A percentile compares a stretch with the other conserved stretches of the same genome.
Evolutionary conservation across 2,888 invertebrate genomes (phyloP).

Genomic region (Petrolisthes manimaculis): DNA sequence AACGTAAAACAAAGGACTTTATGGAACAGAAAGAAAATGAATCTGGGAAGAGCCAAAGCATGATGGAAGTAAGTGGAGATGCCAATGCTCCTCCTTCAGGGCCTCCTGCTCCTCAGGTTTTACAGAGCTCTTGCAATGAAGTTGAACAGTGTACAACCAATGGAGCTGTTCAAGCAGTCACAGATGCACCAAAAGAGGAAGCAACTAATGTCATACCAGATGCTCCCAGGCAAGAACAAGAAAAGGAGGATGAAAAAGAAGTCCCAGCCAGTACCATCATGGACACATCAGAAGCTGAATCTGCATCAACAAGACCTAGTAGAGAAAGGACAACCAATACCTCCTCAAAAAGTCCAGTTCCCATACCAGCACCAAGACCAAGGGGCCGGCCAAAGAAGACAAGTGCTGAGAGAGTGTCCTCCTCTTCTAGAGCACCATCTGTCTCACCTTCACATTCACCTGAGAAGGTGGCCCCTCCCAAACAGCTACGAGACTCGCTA

Average conservation of each 20-base stretch:
- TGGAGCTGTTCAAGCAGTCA: background rate
- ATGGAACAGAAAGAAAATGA: constrained; percentile 27
- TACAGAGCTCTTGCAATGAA: background rate
- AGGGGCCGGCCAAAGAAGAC: constrained; percentile 63
- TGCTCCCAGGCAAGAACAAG: constrained; percentile 4
- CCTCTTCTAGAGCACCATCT: constrained; percentile 65
- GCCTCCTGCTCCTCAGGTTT: background rate
- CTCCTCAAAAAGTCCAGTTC: constrained; percentile 31
- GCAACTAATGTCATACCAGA: background rate
- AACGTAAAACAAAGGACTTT: constrained; percentile 46
- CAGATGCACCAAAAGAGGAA: background rate
- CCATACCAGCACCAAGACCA: constrained; percentile 49
- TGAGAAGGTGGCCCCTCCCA: constrained; percentile 68
- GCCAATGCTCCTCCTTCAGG: background rate
- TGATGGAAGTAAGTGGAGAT: constrained; percentile 1
- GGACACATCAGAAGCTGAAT: background rate
- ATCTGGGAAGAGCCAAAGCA: constrained; percentile 13
- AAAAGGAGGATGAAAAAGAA: background rate
- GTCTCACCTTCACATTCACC: constrained; percentile 68
- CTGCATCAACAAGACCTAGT: constrained; percentile 17
- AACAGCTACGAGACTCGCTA: constrained; percentile 47
- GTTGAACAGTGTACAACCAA: background rate
- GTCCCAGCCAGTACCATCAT: background rate
- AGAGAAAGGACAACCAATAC: constrained; percentile 4
- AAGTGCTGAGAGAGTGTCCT: constrained; percentile 26